phyloP scores from a whole-genome alignment of 1,140 invertebrate genomes.

The roundworm (Caenorhabditis elegans) region WBcel235 BX284604.4:6246501-6247000 shows the following conservation, averaged over 20 bases:
- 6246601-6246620: conserved; percentile 78
- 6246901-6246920: not conserved
- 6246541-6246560: conserved; percentile 64
- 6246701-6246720: not conserved
- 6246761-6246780: conserved; percentile 83
- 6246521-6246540: conserved; percentile 71
- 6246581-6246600: conserved; percentile 66
- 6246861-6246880: too few relatives aligned
- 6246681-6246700: conserved; percentile 70
- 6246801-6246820: conserved; percentile 75
- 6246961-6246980: too few relatives aligned
- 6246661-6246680: conserved; percentile 82
- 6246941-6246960: too few relatives aligned
- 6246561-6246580: not conserved
- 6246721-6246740: conserved; percentile 49
- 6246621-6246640: conserved; percentile 82
- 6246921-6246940: too few relatives aligned
- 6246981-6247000: too few relatives aligned
- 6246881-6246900: too few relatives aligned
- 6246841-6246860: too few relatives aligned
- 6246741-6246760: conserved; percentile 80
- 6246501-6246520: conserved; percentile 68
- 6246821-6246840: conserved; percentile 73
- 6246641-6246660: conserved; percentile 88
- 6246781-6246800: conserved; percentile 81